These are phyloP conservation scores for Malacoraja senta DNA, from an alignment of 2,797 vertebrate species.

Conservation along the genomic window DNA sequence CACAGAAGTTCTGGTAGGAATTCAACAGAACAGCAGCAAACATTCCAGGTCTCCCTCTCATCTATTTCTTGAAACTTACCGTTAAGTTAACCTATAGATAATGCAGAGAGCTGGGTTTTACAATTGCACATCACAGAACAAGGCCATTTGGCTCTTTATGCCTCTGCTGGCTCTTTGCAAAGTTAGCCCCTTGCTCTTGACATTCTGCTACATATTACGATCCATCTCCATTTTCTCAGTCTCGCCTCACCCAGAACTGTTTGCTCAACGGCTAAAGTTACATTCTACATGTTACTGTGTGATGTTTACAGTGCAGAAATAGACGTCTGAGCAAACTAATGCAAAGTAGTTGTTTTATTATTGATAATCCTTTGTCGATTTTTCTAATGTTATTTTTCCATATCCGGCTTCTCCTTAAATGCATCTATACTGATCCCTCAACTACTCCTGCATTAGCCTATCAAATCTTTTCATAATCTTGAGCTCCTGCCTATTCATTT, in stretches of 20 bases:
- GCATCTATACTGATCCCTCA: no score
- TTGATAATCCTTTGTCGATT: neutral
- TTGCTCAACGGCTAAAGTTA: neutral
- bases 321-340: neutral
- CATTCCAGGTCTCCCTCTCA: neutral
- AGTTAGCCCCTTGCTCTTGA: no score
- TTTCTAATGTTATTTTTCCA: neutral
- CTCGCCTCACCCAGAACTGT: neutral
- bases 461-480: neutral
- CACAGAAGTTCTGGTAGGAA: neutral
- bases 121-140: no score
- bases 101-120: no score
- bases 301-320: neutral
- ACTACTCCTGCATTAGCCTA: neutral
- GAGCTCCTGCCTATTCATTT: neutral
- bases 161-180: no score
- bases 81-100: neutral
- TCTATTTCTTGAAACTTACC: neutral
- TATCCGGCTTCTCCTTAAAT: neutral
- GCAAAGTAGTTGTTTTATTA: neutral
- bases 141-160: no score
- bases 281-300: neutral
- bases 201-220: no score
- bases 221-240: neutral
- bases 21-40: neutral